These are phyloP conservation scores for Phrynocephalus guinanensis DNA, from an alignment of 2,797 vertebrate genomes.

Conservation along the genomic window DNA sequence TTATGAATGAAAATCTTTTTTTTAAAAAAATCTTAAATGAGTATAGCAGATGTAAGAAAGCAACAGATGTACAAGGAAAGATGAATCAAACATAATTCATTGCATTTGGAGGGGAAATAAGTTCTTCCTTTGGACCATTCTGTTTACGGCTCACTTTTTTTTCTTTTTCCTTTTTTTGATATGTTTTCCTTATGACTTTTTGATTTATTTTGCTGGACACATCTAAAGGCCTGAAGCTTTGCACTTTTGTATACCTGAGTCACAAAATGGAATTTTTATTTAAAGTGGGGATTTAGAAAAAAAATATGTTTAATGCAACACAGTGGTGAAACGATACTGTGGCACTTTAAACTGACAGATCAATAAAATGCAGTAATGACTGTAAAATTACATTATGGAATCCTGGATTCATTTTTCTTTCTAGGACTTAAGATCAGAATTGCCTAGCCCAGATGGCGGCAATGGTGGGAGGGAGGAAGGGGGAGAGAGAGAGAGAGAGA, in stretches of 20 bases:
- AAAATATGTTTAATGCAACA: background rate
- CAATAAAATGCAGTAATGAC: background rate
- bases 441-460: background rate
- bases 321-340: constrained; percentile 18
- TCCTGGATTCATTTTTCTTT: constrained; percentile 12
- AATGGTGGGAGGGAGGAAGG: too few relatives aligned
- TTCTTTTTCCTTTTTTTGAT: constrained; percentile 34
- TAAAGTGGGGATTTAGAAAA: constrained; percentile 19
- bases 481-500: background rate
- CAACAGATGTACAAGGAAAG: constrained; percentile 42
- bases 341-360: constrained; percentile 33
- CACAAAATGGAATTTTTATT: constrained; percentile 60
- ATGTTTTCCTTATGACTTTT: constrained; percentile 55
- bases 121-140: constrained; percentile 47
- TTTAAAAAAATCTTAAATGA: constrained; percentile 51
- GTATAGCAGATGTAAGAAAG: constrained; percentile 49
- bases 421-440: constrained; percentile 24
- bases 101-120: constrained; percentile 36
- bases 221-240: constrained; percentile 48
- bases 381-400: constrained; percentile 45
- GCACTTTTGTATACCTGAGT: constrained; percentile 40
- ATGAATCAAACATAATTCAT: constrained; percentile 47
- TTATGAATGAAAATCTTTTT: constrained; percentile 31
- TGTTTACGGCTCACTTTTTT: constrained; percentile 51
- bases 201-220: constrained; percentile 56